A percentile compares a stretch with the other conserved stretches of the same genome.
Conservation (phyloP, 2,888 invertebrate species). For the Tanytarsus gracilentus region DNA sequence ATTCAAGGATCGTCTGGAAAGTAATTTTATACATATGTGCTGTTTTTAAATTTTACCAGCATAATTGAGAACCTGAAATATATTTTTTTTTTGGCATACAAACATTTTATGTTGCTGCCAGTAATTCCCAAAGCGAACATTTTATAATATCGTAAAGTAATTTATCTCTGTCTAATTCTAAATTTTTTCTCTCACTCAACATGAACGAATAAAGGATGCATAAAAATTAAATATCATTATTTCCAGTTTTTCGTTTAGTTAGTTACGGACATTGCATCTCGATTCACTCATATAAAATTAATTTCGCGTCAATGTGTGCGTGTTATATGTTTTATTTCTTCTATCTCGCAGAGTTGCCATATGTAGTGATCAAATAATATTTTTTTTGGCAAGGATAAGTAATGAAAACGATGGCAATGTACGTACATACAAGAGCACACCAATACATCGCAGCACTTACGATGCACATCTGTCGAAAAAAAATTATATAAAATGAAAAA, state of each 20-base stretch:
- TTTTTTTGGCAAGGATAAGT: too few species aligned
- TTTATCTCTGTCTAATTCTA: constrained; percentile 4
- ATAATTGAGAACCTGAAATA: background rate
- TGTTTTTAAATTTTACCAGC: background rate
- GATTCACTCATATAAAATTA: background rate
- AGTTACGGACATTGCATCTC: constrained; percentile 17
- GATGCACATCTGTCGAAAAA: constrained; percentile 18
- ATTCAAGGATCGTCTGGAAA: background rate
- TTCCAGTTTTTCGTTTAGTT: background rate
- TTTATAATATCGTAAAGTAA: constrained; percentile 4
- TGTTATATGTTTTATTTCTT: background rate
- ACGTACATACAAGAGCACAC: background rate
- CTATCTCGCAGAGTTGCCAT: background rate
- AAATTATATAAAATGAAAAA: background rate
- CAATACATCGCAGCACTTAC: background rate
- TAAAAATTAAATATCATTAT: constrained; percentile 11
- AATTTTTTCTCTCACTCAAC: background rate
- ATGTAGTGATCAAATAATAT: too few species aligned
- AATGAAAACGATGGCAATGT: background rate
- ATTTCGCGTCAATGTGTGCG: background rate
- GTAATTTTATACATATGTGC: background rate
- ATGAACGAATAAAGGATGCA: background rate
- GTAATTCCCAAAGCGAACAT: constrained; percentile 2
- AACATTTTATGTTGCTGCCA: background rate
- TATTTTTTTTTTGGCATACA: background rate